Evolutionary conservation across 2,797 vertebrate species (phyloP), one percentile per base, ranked within the genome.

Genomic region (Cottoperca gobio): DNA sequence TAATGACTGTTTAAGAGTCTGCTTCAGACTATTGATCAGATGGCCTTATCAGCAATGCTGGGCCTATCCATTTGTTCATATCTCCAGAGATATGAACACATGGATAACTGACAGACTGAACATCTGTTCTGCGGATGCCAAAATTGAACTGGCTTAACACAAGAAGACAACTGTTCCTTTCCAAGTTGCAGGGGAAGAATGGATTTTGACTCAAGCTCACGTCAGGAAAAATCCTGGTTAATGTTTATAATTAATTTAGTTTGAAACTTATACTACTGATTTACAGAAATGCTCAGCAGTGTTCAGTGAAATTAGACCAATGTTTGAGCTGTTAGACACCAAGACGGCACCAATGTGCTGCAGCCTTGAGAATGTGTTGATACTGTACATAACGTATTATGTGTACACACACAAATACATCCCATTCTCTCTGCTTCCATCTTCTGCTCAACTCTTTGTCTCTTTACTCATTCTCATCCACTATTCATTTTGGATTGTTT

Each of bases 1-100:
- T 89, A 90, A 91, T 91, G 82, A 90, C 88, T 89, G 87, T 91
- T 90, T 91, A 87, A 91, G 83, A 74, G 26, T 88, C 70, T 90
- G 81, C 73, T 85, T 86, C 82, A 81, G 55, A 87, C 63, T 76
- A 92, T 92, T 83, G 91, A 92, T 91, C 85, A 86, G 42, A 78
- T 55, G 59, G 73, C 53, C 68, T 70, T 78, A 79, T 83, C 83
- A 81, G 85, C 35, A 5, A 68, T 61, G 45, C 75, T 76, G 74
- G 62, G 69, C 58, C 76, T 58, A 85, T 54, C 70, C 54, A 39
- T 59, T 55, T 64, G 64, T 79, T 16, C 58, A 84, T 82, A 49
- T 63, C 60, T 80, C 70, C 40, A 71, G 14, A 52, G 61, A 81
- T 81, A 82, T 86, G 80, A 79, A 83, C 76, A 85, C 66, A 52